Percentiles rank a stretch among this genome's conserved stretches.
These are phyloP conservation scores for Hylaea fasciaria DNA, from an alignment of 2,888 invertebrate genomes.

Conservation along the genomic window DNA sequence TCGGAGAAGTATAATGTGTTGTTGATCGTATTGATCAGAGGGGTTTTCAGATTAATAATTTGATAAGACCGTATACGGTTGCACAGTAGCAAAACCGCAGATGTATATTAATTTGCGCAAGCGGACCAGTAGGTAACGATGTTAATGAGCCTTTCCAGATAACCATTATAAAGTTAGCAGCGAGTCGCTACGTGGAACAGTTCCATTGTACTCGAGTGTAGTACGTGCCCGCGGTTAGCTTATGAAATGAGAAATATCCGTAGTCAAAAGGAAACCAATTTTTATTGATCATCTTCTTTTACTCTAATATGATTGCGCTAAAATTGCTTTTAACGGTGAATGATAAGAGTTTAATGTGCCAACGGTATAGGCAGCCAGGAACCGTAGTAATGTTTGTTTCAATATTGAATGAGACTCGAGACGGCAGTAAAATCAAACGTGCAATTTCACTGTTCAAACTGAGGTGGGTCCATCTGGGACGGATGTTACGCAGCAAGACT, in stretches of 20 bases:
- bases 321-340: constrained; percentile 72
- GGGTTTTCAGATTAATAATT: constrained; percentile 38
- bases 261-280: constrained; percentile 68
- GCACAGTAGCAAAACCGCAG: constrained; percentile 25
- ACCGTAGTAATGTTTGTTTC: constrained; percentile 70
- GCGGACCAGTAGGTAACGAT: constrained; percentile 45
- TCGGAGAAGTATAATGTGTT: constrained; percentile 38
- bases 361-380: constrained; percentile 66
- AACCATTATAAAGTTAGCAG: constrained; percentile 41
- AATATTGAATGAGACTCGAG: constrained; percentile 68
- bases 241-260: constrained; percentile 70
- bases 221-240: constrained; percentile 59
- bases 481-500: constrained; percentile 55
- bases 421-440: constrained; percentile 57
- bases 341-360: constrained; percentile 74
- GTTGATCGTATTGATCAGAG: constrained; percentile 39
- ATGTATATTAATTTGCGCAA: constrained; percentile 42
- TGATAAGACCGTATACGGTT: constrained; percentile 31
- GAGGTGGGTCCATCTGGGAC: constrained; percentile 46
- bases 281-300: constrained; percentile 71
- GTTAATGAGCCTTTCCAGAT: constrained; percentile 48
- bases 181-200: constrained; percentile 26
- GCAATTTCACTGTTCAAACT: constrained; percentile 54
- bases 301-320: constrained; percentile 68
- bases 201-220: constrained; percentile 38